Evolutionary conservation across 2,113 vertebrate genomes (phyloP), one percentile per base, ranked within the genome.

Genomic region (Triplophysa rosa): DNA sequence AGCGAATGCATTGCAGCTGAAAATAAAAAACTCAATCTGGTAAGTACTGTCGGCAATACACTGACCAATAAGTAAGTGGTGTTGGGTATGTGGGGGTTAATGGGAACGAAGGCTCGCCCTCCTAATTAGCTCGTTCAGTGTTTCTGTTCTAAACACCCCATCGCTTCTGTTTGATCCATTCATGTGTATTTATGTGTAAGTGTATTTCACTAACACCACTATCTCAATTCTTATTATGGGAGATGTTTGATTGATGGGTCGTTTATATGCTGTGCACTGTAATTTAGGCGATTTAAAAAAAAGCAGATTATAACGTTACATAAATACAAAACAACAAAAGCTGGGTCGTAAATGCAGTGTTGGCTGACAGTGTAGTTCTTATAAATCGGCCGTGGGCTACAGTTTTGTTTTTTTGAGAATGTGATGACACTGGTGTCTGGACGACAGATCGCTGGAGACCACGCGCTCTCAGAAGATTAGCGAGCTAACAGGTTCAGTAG

Each of bases 11-110:
- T 91, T 98, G 92, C 95, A 96, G 91, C 93, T 94, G 90, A 91
- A 95, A 92, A 97, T 98, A 91, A 95, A 95, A 90, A 96, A 93
- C 93, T 97, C 95, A 86, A 97, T 98, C 94, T 97, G 96, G 96
- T 97, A 90, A 95, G 93, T 11, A n/a, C 62, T 65, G 42, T 54
- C 8, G 0, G 24, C 33, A 23, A 33, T 29, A 24, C 29, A 24
- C 29, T 77, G 62, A 0, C 19, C 40, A 21, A 17, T 29, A n/a
- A 29, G 4, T 62, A 21, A 42, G 29, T 54, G 26, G 17, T 42
- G 29, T 14, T 59, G 29, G 54, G 59, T 24, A 24, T 40, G 54
- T 59, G 29, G 12, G 29, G 69, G 52, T 71, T 71, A 71, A 59
- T 40, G 54, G 54, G 4, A 24, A 2, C 21, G 70, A 72, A 59